Evolutionary conservation across 2,113 vertebrate species (phyloP).

Genomic region (Indri indri): DNA sequence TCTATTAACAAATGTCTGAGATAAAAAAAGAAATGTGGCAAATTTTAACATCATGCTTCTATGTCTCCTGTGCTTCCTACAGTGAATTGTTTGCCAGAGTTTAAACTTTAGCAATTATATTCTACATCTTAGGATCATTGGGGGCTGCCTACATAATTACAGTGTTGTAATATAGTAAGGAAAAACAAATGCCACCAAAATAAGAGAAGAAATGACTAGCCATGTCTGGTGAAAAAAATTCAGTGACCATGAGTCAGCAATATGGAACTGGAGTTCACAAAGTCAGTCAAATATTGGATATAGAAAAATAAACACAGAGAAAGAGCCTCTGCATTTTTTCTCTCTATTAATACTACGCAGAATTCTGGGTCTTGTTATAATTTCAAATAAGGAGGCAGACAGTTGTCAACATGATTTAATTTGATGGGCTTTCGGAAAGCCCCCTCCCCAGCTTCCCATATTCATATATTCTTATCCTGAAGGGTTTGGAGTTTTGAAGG

Average conservation of each 20-base stretch:
- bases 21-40: conserved; percentile 11
- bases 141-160: neutral
- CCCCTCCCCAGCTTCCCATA: accelerated
- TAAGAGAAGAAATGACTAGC: neutral
- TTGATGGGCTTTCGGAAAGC: neutral
- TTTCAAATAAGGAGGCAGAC: neutral
- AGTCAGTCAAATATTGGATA: neutral
- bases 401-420: neutral
- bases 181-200: conserved; percentile 29
- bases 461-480: neutral
- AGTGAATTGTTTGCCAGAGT: neutral
- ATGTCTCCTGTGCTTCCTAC: neutral
- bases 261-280: neutral
- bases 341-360: neutral
- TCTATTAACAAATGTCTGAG: neutral
- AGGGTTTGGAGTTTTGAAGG: neutral
- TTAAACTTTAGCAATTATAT: conserved; percentile 27
- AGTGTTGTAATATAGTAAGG: neutral
- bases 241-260: neutral
- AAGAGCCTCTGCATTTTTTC: neutral
- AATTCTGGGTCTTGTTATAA: neutral
- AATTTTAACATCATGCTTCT: neutral
- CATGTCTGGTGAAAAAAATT: neutral
- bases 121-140: neutral
- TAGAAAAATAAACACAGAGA: neutral